These are phyloP conservation scores for Phyllopteryx taeniolatus DNA, from an alignment of 2,113 vertebrate genomes.

Conservation along the genomic window DNA sequence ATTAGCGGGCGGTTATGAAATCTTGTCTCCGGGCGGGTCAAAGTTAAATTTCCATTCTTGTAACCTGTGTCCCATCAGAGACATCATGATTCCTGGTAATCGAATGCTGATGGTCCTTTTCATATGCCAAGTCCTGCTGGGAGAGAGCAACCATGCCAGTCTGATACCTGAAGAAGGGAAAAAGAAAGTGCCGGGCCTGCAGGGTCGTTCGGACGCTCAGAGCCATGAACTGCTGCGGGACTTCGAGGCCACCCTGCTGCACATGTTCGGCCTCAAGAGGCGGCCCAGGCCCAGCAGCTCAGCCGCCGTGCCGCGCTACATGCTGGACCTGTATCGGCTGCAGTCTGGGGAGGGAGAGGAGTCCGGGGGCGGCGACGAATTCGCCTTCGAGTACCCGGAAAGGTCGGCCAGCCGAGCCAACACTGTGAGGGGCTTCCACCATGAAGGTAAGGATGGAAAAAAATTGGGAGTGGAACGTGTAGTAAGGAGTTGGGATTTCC, in stretches of 20 bases:
- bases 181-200: conserved; percentile 90
- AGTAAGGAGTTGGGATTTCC: conserved; percentile 13
- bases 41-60: not conserved
- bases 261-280: conserved; percentile 96
- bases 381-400: conserved; percentile 89
- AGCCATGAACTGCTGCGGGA: conserved; percentile 97
- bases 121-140: conserved; percentile 99
- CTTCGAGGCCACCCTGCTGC: conserved; percentile 97
- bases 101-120: conserved; percentile 99
- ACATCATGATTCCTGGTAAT: conserved; percentile 99
- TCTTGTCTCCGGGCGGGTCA: not conserved
- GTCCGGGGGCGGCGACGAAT: conserved; percentile 71
- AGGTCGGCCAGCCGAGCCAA: conserved; percentile 92
- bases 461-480: not conserved
- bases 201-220: conserved; percentile 85
- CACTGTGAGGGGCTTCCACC: conserved; percentile 98
- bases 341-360: conserved; percentile 94
- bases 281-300: conserved; percentile 89
- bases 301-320: conserved; percentile 88
- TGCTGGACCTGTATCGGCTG: conserved; percentile 95
- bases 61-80: conserved; percentile 75
- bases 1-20: conserved; percentile 31
- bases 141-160: conserved; percentile 96
- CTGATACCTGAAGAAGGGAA: conserved; percentile 96
- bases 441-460: conserved; percentile 82